phyloP scores from a whole-genome alignment of 2,113 vertebrate species.

The Malurus elegans region DNA sequence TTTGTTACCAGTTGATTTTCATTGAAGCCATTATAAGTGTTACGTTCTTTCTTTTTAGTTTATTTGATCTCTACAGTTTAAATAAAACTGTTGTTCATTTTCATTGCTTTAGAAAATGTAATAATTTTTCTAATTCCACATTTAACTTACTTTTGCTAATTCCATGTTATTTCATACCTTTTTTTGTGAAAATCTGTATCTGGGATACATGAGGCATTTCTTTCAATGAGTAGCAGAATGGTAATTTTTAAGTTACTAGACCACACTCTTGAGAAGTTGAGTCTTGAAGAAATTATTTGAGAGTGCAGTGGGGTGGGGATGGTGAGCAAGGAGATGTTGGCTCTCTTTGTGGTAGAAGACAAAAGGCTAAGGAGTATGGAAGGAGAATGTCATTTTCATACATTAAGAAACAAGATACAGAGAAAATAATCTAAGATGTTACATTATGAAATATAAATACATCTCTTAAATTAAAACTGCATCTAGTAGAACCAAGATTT shows the following conservation, averaged over 20 bases:
- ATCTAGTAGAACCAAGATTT: not conserved
- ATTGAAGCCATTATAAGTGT: not conserved
- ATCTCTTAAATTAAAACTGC: not conserved
- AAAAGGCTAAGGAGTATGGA: not conserved
- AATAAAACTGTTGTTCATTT: not conserved
- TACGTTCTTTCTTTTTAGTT: slow-evolving; percentile 14
- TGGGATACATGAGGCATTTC: not conserved
- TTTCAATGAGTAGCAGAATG: not conserved
- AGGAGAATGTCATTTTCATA: not conserved
- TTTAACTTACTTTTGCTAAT: not conserved
- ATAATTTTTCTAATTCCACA: not conserved
- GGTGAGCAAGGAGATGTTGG: not conserved
- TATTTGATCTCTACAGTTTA: not conserved
- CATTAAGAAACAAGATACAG: not conserved
- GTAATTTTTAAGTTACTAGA: not conserved
- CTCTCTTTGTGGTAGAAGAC: not conserved
- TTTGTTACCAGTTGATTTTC: slow-evolving; percentile 22
- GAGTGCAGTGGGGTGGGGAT: no score
- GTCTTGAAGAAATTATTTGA: not conserved
- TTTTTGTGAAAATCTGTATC: not conserved
- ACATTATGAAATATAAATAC: not conserved
- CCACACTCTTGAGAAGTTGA: not conserved
- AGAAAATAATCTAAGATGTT: not conserved
- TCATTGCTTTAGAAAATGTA: not conserved
- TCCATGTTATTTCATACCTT: accelerated